phyloP scores from a whole-genome alignment of 2,797 vertebrate genomes.

The Macropodus opercularis region DNA sequence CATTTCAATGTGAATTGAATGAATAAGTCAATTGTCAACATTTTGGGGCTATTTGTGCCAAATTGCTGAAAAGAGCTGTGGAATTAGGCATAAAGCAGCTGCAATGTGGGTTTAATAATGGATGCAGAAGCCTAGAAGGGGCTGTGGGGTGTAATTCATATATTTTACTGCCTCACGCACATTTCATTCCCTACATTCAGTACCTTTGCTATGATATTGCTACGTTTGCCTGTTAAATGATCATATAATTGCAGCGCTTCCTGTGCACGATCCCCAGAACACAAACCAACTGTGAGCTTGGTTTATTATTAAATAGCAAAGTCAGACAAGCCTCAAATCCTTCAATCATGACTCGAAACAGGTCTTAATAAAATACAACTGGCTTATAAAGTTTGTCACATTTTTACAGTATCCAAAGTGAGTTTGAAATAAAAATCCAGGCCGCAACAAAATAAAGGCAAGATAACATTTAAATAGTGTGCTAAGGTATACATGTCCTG shows the following conservation, averaged over 20 bases:
- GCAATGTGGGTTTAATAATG: neutral
- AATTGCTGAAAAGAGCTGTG: neutral
- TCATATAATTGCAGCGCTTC: neutral
- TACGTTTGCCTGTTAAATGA: neutral
- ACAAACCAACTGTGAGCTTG: constrained; percentile 70
- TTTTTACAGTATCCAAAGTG: constrained; percentile 94
- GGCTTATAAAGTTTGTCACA: constrained; percentile 97
- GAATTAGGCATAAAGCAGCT: neutral
- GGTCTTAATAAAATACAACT: constrained; percentile 97
- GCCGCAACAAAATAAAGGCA: constrained; percentile 76
- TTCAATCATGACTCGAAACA: constrained; percentile 88
- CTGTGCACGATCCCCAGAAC: constrained; percentile 40
- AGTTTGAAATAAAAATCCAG: constrained; percentile 86
- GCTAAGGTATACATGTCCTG: constrained; percentile 86
- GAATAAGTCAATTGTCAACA: too few species aligned
- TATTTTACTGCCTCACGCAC: too few species aligned
- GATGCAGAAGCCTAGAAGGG: neutral
- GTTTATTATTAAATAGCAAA: constrained; percentile 99
- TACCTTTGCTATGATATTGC: neutral
- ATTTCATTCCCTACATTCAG: neutral
- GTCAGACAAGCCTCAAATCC: constrained; percentile 87
- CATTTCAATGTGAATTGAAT: too few species aligned
- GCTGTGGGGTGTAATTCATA: neutral
- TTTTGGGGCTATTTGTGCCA: too few species aligned
- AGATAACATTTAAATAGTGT: constrained; percentile 87